These are phyloP conservation scores for Hydropsyche tenuis DNA, from an alignment of 1,140 invertebrate genomes.

Conservation along the genomic window DNA sequence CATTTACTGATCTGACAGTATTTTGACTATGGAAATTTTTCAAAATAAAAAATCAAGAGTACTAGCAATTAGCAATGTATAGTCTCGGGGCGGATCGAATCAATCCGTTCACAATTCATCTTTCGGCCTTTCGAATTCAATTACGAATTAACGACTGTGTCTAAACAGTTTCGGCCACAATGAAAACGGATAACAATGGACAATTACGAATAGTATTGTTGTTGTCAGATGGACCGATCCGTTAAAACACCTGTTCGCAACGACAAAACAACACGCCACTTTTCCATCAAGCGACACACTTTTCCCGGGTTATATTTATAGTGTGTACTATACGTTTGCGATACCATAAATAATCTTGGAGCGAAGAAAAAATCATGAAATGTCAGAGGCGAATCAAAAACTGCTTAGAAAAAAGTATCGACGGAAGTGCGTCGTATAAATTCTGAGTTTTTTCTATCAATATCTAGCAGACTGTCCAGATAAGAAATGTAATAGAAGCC, in stretches of 20 bases:
- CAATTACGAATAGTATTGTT: slow-evolving; percentile 31
- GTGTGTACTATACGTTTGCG: background rate
- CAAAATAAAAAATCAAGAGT: no score
- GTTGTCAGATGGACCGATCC: slow-evolving; percentile 24
- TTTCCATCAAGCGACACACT: background rate
- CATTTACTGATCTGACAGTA: no score
- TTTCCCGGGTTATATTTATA: background rate
- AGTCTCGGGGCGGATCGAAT: background rate
- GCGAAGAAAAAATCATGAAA: background rate
- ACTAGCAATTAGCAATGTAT: no score
- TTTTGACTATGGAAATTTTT: no score
- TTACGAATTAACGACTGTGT: slow-evolving; percentile 36
- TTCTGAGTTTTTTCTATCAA: background rate
- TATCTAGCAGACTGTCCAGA: slow-evolving; percentile 4
- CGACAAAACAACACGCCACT: background rate
- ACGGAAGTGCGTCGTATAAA: slow-evolving; percentile 19
- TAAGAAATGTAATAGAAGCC: background rate
- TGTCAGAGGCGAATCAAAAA: slow-evolving; percentile 1
- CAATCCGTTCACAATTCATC: slow-evolving; percentile 2
- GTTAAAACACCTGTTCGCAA: slow-evolving; percentile 32
- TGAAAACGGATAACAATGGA: slow-evolving; percentile 34
- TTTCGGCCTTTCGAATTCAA: slow-evolving; percentile 19
- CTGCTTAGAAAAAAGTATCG: background rate
- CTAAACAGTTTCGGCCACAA: slow-evolving; percentile 28
- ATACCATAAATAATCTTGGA: no score